Base-by-base conservation (phyloP, 2,888 invertebrate genomes). In the Andrena fulva region DNA sequence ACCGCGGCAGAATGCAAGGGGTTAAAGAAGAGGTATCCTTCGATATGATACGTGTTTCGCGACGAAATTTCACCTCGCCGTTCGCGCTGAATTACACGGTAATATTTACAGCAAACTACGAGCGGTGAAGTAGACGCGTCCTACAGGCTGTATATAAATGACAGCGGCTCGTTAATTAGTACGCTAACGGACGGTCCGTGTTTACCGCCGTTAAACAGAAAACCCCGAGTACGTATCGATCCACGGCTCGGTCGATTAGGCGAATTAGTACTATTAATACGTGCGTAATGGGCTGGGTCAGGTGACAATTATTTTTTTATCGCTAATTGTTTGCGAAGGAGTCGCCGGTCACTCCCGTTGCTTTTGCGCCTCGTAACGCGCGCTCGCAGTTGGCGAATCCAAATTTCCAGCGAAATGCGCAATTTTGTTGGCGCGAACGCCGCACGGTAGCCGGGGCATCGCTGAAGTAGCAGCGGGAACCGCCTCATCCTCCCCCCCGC, bases 261-360 rank as follows among this genome's bases (percentile, higher is more conserved):
- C 16, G 76, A 79, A 84, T 84, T 84, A 84, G 82, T 8, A 56
- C 59, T 73, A 67, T 73, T 75, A 72, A 71, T 63, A 82, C 35
- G 35, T 63, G 20, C 59, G 20, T 76, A 69, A 72, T 12, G 66
- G 69, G 29, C 69, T 35, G 62, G 52, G 54, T 29, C 82, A 35
- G 10, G 63, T 54, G 70, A 82, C 24, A 63, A 79, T 87, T 72
- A 63, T 80, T 54, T 77, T 77, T 80, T 69, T 59, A 0, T 1
- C 29, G 56, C 27, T 69, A 82, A 80, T 74, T 78, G 71, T 76
- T 76, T 68, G 76, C 71, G 63, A 16, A 63, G 27, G 31, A 27
- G 29, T 42, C 52, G 8, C 63, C 63, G 35, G 24, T 68, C 10
- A 20, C 59, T 63, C 29, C 63, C 52, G 52, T n/a, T 7, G 8